A percentile compares a stretch with the other conserved stretches of the same genome.
Conservation (phyloP, 2,797 vertebrate genomes). For the Enteromius paludinosus region DNA sequence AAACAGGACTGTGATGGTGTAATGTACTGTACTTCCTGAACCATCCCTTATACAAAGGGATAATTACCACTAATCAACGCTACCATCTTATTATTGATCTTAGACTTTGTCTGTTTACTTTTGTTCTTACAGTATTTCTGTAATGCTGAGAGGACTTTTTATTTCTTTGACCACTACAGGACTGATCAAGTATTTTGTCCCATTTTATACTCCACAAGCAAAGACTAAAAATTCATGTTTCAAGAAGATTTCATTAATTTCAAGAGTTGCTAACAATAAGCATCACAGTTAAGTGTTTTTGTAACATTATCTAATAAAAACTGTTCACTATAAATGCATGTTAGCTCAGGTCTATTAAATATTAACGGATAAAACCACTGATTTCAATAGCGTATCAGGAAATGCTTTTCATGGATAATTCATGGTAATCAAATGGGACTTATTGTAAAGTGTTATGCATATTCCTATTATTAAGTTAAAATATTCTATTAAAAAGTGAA, state of each 20-base stretch:
- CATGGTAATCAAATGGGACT: not conserved
- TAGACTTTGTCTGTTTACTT: slow-evolving; percentile 39
- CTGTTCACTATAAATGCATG: not conserved
- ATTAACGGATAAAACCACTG: not conserved
- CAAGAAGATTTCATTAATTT: not conserved
- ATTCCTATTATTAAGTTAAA: not conserved
- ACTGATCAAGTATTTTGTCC: not conserved
- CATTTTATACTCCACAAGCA: not conserved
- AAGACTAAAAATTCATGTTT: not conserved
- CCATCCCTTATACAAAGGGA: slow-evolving; percentile 15
- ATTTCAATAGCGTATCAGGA: not conserved
- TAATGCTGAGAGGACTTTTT: slow-evolving; percentile 2
- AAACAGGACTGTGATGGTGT: slow-evolving; percentile 40
- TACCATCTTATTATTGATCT: slow-evolving; percentile 47
- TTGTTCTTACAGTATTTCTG: not conserved
- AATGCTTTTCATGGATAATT: not conserved
- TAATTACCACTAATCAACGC: slow-evolving; percentile 58
- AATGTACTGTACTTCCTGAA: slow-evolving; percentile 28
- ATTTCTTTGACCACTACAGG: not conserved
- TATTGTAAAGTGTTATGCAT: not conserved
- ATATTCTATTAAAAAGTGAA: not conserved
- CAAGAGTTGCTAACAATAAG: not conserved
- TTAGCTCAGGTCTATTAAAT: not conserved
- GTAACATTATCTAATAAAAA: not conserved
- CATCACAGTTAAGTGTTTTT: not conserved